phyloP scores from a whole-genome alignment of 2,113 vertebrate genomes.

The Patagioenas fasciata region DNA sequence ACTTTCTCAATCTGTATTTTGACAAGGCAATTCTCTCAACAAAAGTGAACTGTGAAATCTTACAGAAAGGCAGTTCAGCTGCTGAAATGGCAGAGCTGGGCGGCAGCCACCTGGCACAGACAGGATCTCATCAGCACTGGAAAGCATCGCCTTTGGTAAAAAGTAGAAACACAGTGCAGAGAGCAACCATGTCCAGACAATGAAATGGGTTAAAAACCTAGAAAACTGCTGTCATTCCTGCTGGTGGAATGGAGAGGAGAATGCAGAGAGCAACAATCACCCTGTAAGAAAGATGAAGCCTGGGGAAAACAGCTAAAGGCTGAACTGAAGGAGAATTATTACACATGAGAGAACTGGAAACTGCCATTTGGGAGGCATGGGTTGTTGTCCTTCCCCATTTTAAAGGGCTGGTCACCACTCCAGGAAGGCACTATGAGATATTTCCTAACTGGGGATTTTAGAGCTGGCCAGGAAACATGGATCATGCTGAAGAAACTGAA shows the following conservation, averaged over 20 bases:
- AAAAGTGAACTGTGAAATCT: constrained; percentile 7
- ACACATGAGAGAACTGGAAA: not conserved
- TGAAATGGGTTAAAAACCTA: not conserved
- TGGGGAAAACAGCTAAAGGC: not conserved
- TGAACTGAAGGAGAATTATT: not conserved
- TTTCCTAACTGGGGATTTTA: not conserved
- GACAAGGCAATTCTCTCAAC: not conserved
- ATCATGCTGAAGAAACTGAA: not conserved
- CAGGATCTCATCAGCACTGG: not conserved
- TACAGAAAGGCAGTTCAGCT: not conserved
- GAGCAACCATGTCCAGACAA: not conserved
- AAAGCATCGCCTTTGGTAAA: not conserved
- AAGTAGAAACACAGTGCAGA: not conserved
- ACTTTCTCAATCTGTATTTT: not conserved
- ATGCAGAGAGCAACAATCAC: not conserved
- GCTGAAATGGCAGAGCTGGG: not conserved
- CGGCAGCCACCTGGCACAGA: not conserved
- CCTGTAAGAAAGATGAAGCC: not conserved
- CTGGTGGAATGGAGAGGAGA: not conserved
- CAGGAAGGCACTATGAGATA: not conserved
- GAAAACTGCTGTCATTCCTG: not conserved
- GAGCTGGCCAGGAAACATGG: not conserved
- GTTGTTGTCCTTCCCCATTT: not conserved
- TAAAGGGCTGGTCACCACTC: not conserved
- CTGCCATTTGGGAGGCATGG: not conserved